Evolutionary conservation across 2,113 vertebrate species (phyloP).

Genomic region (Tympanuchus pallidicinctus): DNA sequence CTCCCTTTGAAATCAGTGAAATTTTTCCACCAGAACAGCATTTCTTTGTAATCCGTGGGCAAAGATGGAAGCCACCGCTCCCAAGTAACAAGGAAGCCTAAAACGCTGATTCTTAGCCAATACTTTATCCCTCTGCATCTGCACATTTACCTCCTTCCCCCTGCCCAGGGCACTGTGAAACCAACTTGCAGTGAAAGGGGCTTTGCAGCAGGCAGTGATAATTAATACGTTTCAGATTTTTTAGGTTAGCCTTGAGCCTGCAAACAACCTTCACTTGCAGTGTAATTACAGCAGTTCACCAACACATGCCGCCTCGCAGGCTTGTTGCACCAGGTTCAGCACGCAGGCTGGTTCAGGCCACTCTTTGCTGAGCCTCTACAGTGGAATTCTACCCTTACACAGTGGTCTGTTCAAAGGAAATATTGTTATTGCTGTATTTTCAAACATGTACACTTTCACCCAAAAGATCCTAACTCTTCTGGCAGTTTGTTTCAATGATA

Average conservation of each 20-base stretch:
- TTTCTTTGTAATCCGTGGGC: not conserved
- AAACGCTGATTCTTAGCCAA: constrained; percentile 13
- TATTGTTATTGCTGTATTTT: constrained; percentile 19
- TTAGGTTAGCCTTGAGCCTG: not conserved
- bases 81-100: not conserved
- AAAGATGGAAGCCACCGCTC: not conserved
- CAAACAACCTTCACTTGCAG: not conserved
- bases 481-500: constrained; percentile 53
- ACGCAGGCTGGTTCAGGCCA: not conserved
- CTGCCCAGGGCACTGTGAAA: not conserved
- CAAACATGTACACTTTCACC: constrained; percentile 57
- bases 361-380: not conserved
- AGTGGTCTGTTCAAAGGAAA: constrained; percentile 15
- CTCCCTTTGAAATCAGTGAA: constrained; percentile 41
- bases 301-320: not conserved
- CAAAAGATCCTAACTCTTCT: constrained; percentile 61
- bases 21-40: not conserved
- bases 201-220: not conserved
- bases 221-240: not conserved
- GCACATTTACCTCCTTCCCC: not conserved
- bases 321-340: not conserved
- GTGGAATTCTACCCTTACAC: not conserved
- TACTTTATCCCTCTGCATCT: not conserved
- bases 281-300: not conserved
- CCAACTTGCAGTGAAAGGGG: not conserved